Base-by-base conservation (phyloP, 2,797 vertebrate species). In the Denticeps clupeoides region DNA sequence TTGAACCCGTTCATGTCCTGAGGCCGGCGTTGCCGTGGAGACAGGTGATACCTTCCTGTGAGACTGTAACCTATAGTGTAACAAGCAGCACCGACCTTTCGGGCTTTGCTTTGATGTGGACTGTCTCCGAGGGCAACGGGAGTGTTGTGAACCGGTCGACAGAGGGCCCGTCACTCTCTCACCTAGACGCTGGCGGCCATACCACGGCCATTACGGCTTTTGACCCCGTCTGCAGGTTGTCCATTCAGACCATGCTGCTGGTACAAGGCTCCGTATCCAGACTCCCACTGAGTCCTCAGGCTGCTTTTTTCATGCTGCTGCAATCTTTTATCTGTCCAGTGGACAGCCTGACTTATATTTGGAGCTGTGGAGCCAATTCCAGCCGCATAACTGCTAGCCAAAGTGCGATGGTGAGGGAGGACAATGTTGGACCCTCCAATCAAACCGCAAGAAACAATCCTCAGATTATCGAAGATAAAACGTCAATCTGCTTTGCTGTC, bases 191-290 rank as follows among this genome's bases (percentile, higher is more conserved):
- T 7, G 2, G 16, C 71, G n/a, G n/a, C n/a, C n/a, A 69, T 15
- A 9, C 44, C 7, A 12, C 74, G 8, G 48, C 45, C n/a, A 50
- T 65, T 2, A 45, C 51, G 41, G 60, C 62, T 24, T 72, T 56
- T 37, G 71, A 69, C 29, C 61, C 62, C 22, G 15, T 60, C 45
- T 70, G 64, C 52, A 28, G 27, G 16, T 43, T 47, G 29, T 63
- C 51, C 5, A 62, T 68, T 47, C 53, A 53, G 47, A 58, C 47
- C 25, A 35, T 58, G 5, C 29, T 73, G 15, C 5, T 59, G 3
- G 59, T 51, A 27, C 69, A 69, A 53, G 67, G 62, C 16, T 31
- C 1, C 4, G 9, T 19, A 18, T 12, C 27, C 43, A 18, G 27
- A 10, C 18, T n/a, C 22, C 13, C 1, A 25, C 16, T 44, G n/a